Conservation (phyloP, 2,797 vertebrate genomes). For the Anguilla obscura region DNA sequence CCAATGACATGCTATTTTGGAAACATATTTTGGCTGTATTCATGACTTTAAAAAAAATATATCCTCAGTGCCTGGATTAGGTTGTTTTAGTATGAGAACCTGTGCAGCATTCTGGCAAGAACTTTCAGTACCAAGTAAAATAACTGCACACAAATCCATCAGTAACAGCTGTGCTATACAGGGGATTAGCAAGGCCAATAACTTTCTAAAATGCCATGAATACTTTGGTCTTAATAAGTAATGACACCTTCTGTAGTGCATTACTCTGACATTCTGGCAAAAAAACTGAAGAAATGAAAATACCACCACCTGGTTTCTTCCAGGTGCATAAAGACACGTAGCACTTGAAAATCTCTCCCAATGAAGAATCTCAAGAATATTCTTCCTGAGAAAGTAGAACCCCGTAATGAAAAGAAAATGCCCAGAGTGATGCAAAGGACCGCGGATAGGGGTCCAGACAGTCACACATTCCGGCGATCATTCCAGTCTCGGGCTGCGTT, state of each 20-base stretch:
- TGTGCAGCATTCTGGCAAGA: neutral
- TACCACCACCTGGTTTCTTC: neutral
- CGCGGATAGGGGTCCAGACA: neutral
- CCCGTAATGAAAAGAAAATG: neutral
- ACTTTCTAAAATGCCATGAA: neutral
- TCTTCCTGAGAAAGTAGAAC: neutral
- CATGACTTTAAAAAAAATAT: neutral
- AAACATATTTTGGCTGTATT: conserved; percentile 1
- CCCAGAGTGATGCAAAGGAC: neutral
- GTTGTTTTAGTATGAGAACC: neutral
- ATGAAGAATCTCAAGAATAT: neutral
- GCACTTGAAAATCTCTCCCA: neutral
- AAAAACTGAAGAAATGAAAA: neutral
- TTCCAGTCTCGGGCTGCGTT: neutral
- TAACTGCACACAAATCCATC: neutral
- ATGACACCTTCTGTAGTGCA: neutral
- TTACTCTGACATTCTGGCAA: neutral
- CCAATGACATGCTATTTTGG: neutral
- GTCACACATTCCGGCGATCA: no score
- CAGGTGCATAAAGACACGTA: neutral
- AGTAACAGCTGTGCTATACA: neutral
- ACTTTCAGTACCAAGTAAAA: neutral
- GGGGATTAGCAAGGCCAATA: neutral
- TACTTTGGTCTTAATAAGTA: neutral
- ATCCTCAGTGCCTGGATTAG: neutral